These are phyloP conservation scores for Mastomys coucha DNA, from an alignment of 2,113 vertebrate genomes.

Conservation along the genomic window DNA sequence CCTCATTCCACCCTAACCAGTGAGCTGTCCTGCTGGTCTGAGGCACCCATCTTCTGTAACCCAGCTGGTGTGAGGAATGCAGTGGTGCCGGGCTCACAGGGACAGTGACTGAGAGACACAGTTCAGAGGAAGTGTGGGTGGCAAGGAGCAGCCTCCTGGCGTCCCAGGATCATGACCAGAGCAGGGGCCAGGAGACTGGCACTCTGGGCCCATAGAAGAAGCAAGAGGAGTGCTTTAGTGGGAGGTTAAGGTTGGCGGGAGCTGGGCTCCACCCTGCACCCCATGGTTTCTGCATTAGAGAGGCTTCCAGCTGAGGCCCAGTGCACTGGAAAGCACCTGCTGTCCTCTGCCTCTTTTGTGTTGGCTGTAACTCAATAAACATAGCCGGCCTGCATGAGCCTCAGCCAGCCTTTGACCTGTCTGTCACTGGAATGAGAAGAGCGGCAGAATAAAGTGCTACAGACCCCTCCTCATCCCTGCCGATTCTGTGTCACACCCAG, in stretches of 20 bases:
- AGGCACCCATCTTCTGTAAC: not conserved
- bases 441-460: too few relatives aligned
- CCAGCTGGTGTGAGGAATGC: not conserved
- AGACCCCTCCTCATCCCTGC: not conserved
- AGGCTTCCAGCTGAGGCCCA: too few relatives aligned
- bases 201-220: not conserved
- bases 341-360: not conserved
- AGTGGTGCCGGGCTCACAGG: not conserved
- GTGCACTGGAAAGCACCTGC: not conserved
- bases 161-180: not conserved
- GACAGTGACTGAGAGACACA: not conserved
- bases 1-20: not conserved
- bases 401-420: not conserved
- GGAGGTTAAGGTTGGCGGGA: not conserved
- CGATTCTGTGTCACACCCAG: not conserved
- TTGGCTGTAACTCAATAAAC: conserved; percentile 11
- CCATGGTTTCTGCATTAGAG: too few relatives aligned
- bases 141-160: not conserved
- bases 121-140: not conserved
- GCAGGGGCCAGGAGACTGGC: not conserved
- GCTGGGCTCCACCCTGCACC: not conserved
- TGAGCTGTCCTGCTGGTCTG: not conserved
- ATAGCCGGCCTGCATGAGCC: too few relatives aligned
- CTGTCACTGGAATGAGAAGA: not conserved
- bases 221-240: not conserved